Conservation (phyloP, 2,797 vertebrate species). For the Manis pentadactyla region DNA sequence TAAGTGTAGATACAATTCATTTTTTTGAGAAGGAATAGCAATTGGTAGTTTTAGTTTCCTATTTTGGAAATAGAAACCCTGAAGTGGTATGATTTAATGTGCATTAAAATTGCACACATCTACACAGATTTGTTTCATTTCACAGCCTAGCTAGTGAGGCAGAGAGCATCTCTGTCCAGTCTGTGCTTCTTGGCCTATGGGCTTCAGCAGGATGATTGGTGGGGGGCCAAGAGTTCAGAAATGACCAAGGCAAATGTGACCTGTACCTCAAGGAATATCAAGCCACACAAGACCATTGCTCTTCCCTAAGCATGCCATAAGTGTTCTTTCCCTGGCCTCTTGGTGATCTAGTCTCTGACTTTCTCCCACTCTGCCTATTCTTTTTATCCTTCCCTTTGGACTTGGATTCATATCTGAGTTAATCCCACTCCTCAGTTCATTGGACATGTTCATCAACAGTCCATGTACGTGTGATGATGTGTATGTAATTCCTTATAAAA, state of each 20-base stretch:
- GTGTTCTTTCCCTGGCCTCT: neutral
- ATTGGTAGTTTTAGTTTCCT: neutral
- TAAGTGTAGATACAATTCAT: neutral
- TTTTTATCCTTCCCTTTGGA: neutral
- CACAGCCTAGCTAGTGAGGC: neutral
- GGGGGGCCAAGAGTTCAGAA: neutral
- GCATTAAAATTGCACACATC: neutral
- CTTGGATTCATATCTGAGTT: neutral
- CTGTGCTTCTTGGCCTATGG: neutral
- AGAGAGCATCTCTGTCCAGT: neutral
- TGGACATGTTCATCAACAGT: neutral
- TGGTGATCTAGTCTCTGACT: neutral
- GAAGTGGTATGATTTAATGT: neutral
- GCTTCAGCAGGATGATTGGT: neutral
- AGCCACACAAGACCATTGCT: neutral
- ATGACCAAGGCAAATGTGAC: neutral
- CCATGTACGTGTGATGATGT: neutral
- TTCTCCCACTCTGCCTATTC: neutral
- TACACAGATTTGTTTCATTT: neutral
- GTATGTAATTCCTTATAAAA: neutral
- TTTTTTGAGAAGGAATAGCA: neutral
- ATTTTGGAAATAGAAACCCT: slow-evolving; percentile 8
- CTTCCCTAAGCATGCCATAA: neutral
- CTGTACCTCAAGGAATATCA: neutral
- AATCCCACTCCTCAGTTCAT: neutral